These are phyloP conservation scores for Fragum sueziense DNA, from an alignment of 2,888 invertebrate genomes.

Conservation along the genomic window DNA sequence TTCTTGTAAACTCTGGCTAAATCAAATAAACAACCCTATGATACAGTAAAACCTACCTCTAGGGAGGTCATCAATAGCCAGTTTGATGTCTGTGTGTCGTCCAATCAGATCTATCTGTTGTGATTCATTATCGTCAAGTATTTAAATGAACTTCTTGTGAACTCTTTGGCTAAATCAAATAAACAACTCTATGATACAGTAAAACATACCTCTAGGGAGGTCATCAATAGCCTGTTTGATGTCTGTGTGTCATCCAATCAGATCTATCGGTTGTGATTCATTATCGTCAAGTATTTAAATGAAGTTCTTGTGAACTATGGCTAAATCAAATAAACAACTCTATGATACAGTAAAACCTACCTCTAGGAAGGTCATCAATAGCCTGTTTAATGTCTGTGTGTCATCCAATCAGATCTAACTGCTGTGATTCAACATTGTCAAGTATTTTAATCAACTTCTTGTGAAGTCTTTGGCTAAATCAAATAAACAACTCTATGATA, in stretches of 20 bases:
- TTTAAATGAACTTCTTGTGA: slow-evolving; percentile 50
- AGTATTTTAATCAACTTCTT: slow-evolving; percentile 53
- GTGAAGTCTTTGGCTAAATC: slow-evolving; percentile 52
- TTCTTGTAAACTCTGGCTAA: slow-evolving; percentile 48
- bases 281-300: slow-evolving; percentile 58
- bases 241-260: slow-evolving; percentile 49
- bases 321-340: too few species aligned
- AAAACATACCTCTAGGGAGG: slow-evolving; percentile 63
- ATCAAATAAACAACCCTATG: slow-evolving; percentile 50
- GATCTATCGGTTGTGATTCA: slow-evolving; percentile 51
- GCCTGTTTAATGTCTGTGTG: slow-evolving; percentile 50
- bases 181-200: too few species aligned
- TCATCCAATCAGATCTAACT: slow-evolving; percentile 45
- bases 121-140: slow-evolving; percentile 54
- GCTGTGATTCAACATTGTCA: slow-evolving; percentile 52
- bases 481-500: too few species aligned
- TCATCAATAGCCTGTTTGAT: slow-evolving; percentile 50
- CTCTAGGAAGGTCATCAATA: slow-evolving; percentile 56
- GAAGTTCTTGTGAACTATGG: too few species aligned
- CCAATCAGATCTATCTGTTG: slow-evolving; percentile 52
- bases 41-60: too few species aligned
- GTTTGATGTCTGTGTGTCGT: slow-evolving; percentile 49
- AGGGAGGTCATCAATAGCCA: slow-evolving; percentile 53
- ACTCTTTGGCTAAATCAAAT: slow-evolving; percentile 55
- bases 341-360: slow-evolving; percentile 52